phyloP scores from a whole-genome alignment of 2,888 invertebrate genomes.

The Andrena dorsata region DNA sequence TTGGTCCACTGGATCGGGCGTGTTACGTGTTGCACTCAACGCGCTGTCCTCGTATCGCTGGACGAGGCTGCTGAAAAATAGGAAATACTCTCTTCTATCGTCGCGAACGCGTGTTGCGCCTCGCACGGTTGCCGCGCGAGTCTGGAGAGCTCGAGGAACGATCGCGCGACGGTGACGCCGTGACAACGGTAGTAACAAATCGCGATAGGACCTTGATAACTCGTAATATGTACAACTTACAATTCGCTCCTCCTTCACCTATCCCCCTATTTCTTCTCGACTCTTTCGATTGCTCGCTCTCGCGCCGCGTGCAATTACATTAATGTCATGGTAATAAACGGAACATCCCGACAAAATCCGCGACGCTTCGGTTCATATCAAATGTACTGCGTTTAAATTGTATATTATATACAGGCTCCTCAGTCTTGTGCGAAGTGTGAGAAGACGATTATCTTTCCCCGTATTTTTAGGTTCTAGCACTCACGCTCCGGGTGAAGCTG shows the following conservation, averaged over 20 bases:
- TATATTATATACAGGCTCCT: slow-evolving; percentile 75
- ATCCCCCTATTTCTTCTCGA: slow-evolving; percentile 15
- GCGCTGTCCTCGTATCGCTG: slow-evolving; percentile 33
- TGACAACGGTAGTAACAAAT: slow-evolving; percentile 65
- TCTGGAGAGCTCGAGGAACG: slow-evolving; percentile 7
- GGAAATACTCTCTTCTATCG: slow-evolving; percentile 42
- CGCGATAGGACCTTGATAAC: slow-evolving; percentile 62
- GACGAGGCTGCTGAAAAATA: slow-evolving; percentile 54
- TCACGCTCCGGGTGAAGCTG: slow-evolving; percentile 48
- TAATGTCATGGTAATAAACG: slow-evolving; percentile 55
- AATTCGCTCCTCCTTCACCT: slow-evolving; percentile 3
- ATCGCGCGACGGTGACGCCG: slow-evolving; percentile 49
- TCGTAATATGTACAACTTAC: slow-evolving; percentile 66
- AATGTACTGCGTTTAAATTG: slow-evolving; percentile 65
- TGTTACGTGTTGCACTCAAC: slow-evolving; percentile 46
- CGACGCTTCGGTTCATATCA: slow-evolving; percentile 68
- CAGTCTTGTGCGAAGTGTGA: slow-evolving; percentile 73
- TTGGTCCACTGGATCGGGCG: slow-evolving; percentile 64
- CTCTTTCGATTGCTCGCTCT: background rate
- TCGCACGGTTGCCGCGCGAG: background rate
- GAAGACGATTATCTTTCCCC: slow-evolving; percentile 27
- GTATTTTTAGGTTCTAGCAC: slow-evolving; percentile 32
- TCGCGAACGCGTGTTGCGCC: background rate
- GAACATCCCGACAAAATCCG: slow-evolving; percentile 45
- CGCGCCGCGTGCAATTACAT: slow-evolving; percentile 28